Evolutionary conservation across 2,797 vertebrate genomes (phyloP), one percentile per base, ranked within the genome.

Genomic region (Anomalospiza imberbis): DNA sequence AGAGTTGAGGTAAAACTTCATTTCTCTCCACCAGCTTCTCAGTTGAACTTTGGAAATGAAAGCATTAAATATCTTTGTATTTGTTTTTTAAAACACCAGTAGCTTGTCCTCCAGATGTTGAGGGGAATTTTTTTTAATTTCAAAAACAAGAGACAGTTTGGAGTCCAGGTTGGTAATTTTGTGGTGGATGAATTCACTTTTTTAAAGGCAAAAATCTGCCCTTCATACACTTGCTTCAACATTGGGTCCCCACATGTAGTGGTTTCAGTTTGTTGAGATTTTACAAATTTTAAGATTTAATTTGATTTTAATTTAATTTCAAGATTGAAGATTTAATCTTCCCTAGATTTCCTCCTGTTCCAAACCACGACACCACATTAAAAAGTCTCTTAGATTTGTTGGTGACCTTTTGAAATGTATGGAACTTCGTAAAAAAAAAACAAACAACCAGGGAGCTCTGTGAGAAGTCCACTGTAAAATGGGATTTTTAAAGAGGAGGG

Each of bases 1-100:
- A 95, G 94, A 75, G 68, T 89, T 28, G 76, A 97, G 96, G 98
- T 98, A 86, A 96, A 93, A 45, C 10, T 77, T 80, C 7, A 26
- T 50, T 84, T 91, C 12, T 88, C 85, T 87, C 50, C 57, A 38
- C 3, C 8, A 60, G 11, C 6, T 40, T 28, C 21, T 25, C 67
- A 78, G 16, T 47, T 87, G 28, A 79, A 85, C 9, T 65, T 79
- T 29, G 51, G 47, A n/a, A 65, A 51, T 44, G 3, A 51, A 62
- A 89, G 2, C 7, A 45, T 65, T 44, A 5, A 45, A 21, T 60
- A 21, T 26, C 2, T 18, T 36, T 40, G 29, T 7, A 10, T 91
- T 91, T 10, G 24, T 15, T 29, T 83, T 36, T 50, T 28, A 32
- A 73, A 83, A 28, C 17, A 34, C 8, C 36, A 28, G 4, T 11